phyloP scores from a whole-genome alignment of 2,113 vertebrate genomes.

The Coreoperca whiteheadi region DNA sequence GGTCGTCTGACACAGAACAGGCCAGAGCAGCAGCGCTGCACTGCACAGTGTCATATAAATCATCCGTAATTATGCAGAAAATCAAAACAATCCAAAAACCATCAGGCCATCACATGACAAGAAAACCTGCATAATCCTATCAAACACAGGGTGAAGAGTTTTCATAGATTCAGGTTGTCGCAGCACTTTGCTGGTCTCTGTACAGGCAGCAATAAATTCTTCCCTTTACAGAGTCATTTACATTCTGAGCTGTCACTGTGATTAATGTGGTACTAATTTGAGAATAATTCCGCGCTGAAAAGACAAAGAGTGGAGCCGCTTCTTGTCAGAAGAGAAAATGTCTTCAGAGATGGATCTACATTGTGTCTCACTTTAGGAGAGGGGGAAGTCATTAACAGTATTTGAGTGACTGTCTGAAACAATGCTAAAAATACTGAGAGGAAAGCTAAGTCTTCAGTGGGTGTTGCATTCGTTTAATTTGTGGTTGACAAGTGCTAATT shows the following conservation, averaged over 20 bases:
- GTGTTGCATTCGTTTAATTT: conserved; percentile 60
- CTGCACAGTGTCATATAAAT: conserved; percentile 50
- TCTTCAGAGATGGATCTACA: conserved; percentile 56
- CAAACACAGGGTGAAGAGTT: conserved; percentile 36
- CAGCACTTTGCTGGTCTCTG: conserved; percentile 39
- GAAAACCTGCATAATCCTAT: conserved; percentile 62
- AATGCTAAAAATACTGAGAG: conserved; percentile 55
- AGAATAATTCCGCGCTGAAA: conserved; percentile 73
- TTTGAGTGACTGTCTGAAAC: conserved; percentile 51
- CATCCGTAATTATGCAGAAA: conserved; percentile 52
- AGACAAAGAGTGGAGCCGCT: conserved; percentile 61
- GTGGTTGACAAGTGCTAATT: conserved; percentile 69
- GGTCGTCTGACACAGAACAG: conserved; percentile 44
- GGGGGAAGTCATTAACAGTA: conserved; percentile 34
- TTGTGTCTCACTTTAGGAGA: conserved; percentile 22
- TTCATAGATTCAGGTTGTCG: conserved; percentile 50
- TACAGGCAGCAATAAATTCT: conserved; percentile 41
- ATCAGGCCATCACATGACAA: conserved; percentile 46
- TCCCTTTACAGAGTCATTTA: conserved; percentile 67
- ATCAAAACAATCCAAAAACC: conserved; percentile 51
- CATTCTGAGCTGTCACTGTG: conserved; percentile 71
- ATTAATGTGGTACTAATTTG: conserved; percentile 80
- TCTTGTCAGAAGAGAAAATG: conserved; percentile 59
- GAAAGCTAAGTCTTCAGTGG: conserved; percentile 30
- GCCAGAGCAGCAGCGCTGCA: conserved; percentile 14